Evolutionary conservation across 2,888 invertebrate genomes (phyloP).

Genomic region (Coecobrya sp.): DNA sequence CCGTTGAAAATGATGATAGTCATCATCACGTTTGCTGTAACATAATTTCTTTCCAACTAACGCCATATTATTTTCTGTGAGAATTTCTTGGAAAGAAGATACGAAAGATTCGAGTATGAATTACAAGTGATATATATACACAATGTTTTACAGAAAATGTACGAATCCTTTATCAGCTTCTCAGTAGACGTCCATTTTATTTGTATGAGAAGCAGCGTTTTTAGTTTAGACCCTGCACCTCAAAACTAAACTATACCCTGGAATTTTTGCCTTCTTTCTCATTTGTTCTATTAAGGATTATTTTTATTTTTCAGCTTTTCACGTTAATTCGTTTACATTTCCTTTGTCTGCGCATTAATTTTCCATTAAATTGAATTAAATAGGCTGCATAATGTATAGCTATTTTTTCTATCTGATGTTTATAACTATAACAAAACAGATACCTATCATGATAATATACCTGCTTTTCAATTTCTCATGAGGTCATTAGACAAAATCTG

Average conservation of each 20-base stretch:
- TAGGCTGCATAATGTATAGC: background rate
- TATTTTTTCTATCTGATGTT: no score
- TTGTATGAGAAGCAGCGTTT: no score
- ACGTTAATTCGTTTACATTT: conserved; percentile 38
- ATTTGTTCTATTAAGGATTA: background rate
- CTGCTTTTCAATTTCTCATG: conserved; percentile 35
- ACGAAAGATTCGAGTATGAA: background rate
- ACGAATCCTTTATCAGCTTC: background rate
- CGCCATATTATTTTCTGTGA: conserved; percentile 8
- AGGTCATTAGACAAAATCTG: conserved; percentile 25
- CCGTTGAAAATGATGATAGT: conserved; percentile 34
- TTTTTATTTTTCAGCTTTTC: background rate
- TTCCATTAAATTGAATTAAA: conserved; percentile 17
- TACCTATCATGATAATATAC: background rate
- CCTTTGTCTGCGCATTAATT: conserved; percentile 27
- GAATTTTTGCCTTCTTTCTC: background rate
- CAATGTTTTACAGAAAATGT: no score
- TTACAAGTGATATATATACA: background rate
- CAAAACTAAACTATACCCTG: background rate
- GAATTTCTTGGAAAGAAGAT: conserved; percentile 15
- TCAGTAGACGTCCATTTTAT: no score
- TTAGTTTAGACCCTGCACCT: no score
- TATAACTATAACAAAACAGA: no score
- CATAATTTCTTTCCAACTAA: conserved; percentile 49
- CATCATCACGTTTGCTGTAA: conserved; percentile 54